Evolutionary conservation across 2,797 vertebrate species (phyloP), one percentile per base, ranked within the genome.

Genomic region (Gallinago nigripennis): DNA sequence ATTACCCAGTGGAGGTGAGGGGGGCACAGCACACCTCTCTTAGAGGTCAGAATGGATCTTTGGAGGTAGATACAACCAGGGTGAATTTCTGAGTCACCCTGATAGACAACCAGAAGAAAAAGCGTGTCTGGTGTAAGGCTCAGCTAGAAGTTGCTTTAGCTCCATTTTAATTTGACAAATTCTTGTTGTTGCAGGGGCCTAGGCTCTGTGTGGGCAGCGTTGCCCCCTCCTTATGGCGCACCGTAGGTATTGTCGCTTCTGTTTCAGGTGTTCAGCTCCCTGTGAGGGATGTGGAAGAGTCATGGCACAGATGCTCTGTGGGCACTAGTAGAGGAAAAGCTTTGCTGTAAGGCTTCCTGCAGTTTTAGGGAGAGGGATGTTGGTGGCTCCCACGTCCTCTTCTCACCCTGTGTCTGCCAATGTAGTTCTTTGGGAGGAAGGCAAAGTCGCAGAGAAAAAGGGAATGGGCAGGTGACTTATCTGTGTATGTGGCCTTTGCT

Each of bases 161-260:
- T 69, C 50, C 5, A 3, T 28, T 69, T 82, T 39, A 4, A 16
- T 35, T 64, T 82, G 57, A 16, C 8, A 64, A 28, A 76, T 31
- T 17, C 20, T 56, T 48, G 11, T 43, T 65, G 8, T 30, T 54
- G 57, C 8, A 28, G 31, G 12, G 39, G 13, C 39, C 48, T 24
- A 12, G 50, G 21, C 24, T 46, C 7, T 2, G 1, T 11, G 9
- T 33, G 20, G 33, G 23, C 16, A 68, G 48, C 6, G 11, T 13
- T 1, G 19, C n/a, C 72, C 39, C 33, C n/a, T 88, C 21, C 18
- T 71, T 21, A 25, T 1, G 20, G 39, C 9, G 6, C 0, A 0
- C 23, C 25, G 12, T 43, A 63, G 71, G 5, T 58, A 31, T 19
- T 1, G 0, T 51, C 39, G 60, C 16, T 61, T n/a, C 5, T 46